Evolutionary conservation across 2,113 vertebrate species (phyloP).

Genomic region (Halichoerus grypus): DNA sequence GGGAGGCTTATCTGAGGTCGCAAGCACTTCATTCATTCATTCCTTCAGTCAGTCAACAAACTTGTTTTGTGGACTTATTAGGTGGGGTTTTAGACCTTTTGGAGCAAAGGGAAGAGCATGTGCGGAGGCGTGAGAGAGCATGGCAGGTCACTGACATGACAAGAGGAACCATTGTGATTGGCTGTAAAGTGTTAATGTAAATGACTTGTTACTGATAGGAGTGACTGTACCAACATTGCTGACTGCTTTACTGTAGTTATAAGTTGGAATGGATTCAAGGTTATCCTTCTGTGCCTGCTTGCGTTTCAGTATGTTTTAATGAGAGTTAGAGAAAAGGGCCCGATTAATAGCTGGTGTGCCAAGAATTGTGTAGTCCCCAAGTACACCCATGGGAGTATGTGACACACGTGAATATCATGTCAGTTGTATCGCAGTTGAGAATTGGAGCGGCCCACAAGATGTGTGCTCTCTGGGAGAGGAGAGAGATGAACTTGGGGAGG

Average conservation of each 20-base stretch:
- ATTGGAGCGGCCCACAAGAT: background rate
- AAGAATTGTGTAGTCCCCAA: conserved; percentile 15
- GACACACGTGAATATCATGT: background rate
- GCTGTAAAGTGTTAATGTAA: background rate
- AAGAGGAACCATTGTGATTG: conserved; percentile 48
- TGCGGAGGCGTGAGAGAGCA: background rate
- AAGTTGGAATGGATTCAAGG: conserved; percentile 39
- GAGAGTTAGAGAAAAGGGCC: conserved; percentile 37
- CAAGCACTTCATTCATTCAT: conserved; percentile 46
- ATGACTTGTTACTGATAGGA: conserved; percentile 42
- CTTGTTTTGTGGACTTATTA: background rate
- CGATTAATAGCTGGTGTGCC: background rate
- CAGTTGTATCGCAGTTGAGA: background rate
- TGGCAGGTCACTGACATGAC: background rate
- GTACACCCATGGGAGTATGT: background rate
- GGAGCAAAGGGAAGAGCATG: background rate
- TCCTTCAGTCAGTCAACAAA: conserved; percentile 38
- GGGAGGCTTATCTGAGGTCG: conserved; percentile 50
- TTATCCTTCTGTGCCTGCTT: conserved; percentile 44
- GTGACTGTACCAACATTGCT: background rate
- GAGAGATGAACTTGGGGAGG: background rate
- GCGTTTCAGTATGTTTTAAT: conserved; percentile 46
- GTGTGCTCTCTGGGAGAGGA: background rate
- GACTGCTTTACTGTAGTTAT: conserved; percentile 54
- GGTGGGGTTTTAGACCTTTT: background rate